phyloP scores from a whole-genome alignment of 2,113 vertebrate genomes.

The Podocnemis expansa region DNA sequence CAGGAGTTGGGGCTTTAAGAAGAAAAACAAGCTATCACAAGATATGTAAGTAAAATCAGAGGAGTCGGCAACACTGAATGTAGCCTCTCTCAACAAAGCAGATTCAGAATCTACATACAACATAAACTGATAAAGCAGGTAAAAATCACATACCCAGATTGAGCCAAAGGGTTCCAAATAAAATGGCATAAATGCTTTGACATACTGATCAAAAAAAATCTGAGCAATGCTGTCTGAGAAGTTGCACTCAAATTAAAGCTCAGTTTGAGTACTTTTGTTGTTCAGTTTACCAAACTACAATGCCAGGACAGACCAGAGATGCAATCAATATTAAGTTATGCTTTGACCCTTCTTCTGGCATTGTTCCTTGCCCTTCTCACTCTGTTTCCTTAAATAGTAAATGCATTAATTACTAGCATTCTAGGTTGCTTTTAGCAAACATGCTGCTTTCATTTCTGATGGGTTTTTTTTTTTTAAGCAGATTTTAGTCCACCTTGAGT shows the following conservation, averaged over 20 bases:
- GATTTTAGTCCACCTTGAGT: neutral
- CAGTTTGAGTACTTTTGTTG: neutral
- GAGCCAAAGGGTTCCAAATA: neutral
- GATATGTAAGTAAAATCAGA: neutral
- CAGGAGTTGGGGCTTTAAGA: neutral
- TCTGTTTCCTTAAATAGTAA: slow-evolving; percentile 51
- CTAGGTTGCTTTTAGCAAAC: slow-evolving; percentile 3
- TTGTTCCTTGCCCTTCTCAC: neutral
- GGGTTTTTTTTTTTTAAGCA: neutral
- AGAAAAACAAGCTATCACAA: neutral
- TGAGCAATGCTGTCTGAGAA: neutral
- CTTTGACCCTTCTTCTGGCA: slow-evolving; percentile 37
- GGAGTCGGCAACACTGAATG: neutral
- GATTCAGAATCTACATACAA: neutral
- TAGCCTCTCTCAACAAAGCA: neutral
- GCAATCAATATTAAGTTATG: slow-evolving; percentile 16
- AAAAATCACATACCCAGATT: neutral
- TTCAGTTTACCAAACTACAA: neutral
- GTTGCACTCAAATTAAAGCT: neutral
- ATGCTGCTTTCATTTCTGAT: slow-evolving; percentile 12
- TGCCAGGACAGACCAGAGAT: neutral
- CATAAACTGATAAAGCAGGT: neutral
- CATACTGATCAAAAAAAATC: neutral
- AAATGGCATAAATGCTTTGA: neutral
- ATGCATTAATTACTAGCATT: neutral